Percentiles rank a stretch among this genome's conserved stretches.
Conservation (phyloP, 2,888 invertebrate species). For the Agonopterix arenella region DNA sequence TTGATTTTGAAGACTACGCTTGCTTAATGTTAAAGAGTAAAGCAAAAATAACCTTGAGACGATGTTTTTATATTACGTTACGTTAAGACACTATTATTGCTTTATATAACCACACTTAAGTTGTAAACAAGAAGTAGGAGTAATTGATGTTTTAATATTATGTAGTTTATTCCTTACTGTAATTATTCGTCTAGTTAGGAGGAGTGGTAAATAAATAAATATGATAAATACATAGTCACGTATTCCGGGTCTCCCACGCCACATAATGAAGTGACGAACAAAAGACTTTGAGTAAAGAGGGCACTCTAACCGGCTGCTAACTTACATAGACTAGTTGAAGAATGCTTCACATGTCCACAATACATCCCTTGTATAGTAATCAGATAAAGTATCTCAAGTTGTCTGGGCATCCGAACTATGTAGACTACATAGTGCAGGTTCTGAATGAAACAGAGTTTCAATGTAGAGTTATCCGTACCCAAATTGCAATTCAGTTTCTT, state of each 20-base stretch:
- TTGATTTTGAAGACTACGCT: no score
- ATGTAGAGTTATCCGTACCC: no score
- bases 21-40: no score
- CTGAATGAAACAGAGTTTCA: no score
- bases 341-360: slow-evolving; percentile 21
- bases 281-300: slow-evolving; percentile 38
- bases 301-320: slow-evolving; percentile 4
- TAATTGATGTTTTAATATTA: no score
- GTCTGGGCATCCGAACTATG: slow-evolving; percentile 2
- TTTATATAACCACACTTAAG: no score
- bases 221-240: slow-evolving; percentile 14
- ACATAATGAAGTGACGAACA: slow-evolving; percentile 42
- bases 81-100: no score
- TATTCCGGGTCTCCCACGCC: slow-evolving; percentile 51
- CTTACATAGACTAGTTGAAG: slow-evolving; percentile 15
- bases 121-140: no score
- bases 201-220: background rate
- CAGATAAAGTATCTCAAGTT: slow-evolving; percentile 2
- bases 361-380: slow-evolving; percentile 13
- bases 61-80: no score
- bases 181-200: background rate
- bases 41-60: no score
- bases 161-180: background rate
- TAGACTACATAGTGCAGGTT: background rate
- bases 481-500: no score